Percentiles rank a stretch among this genome's conserved stretches.
Conservation (phyloP, 2,888 invertebrate genomes). For the Eupithecia vulgata region DNA sequence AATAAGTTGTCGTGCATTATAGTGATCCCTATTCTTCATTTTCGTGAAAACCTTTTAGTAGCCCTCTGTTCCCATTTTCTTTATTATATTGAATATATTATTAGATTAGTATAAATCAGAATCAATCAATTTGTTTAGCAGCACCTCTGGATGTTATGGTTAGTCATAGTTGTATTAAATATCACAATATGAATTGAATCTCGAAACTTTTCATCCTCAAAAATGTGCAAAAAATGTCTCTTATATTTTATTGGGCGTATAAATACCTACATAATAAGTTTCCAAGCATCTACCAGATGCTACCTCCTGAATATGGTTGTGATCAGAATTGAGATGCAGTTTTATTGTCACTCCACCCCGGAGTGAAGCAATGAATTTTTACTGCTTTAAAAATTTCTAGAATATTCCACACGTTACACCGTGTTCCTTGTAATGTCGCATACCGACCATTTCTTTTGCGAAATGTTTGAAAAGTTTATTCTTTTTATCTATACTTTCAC, state of each 20-base stretch:
- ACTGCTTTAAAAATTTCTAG: slow-evolving; percentile 40
- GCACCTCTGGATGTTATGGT: not conserved
- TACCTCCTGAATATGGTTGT: slow-evolving; percentile 79
- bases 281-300: slow-evolving; percentile 75
- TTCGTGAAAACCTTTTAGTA: no score
- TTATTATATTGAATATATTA: no score
- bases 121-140: no score
- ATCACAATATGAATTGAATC: not conserved
- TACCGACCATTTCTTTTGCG: slow-evolving; percentile 20
- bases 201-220: not conserved
- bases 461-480: not conserved
- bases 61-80: no score
- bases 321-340: slow-evolving; percentile 82
- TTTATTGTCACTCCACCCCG: slow-evolving; percentile 75
- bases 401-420: slow-evolving; percentile 41
- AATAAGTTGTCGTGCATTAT: no score
- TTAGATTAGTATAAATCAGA: no score
- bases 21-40: no score
- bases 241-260: slow-evolving; percentile 65
- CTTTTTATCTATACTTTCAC: not conserved
- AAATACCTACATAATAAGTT: slow-evolving; percentile 66
- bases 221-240: slow-evolving; percentile 19
- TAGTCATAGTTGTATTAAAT: not conserved
- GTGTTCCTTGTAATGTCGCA: slow-evolving; percentile 23
- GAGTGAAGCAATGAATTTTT: slow-evolving; percentile 47